A percentile compares a stretch with the other conserved stretches of the same genome.
phyloP scores from a whole-genome alignment of 2,888 invertebrate genomes.

The Junonia oenone region DNA sequence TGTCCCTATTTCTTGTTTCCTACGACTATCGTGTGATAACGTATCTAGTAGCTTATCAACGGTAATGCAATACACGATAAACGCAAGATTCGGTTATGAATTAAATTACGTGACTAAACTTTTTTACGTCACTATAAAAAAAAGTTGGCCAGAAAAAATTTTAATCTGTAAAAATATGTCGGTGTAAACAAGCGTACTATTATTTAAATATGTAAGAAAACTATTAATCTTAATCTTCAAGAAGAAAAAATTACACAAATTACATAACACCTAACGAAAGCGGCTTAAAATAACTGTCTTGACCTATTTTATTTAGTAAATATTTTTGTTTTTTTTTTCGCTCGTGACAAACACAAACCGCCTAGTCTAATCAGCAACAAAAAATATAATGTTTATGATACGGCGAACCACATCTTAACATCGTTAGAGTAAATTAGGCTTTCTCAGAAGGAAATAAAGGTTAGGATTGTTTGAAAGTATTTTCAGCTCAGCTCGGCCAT shows the following conservation, averaged over 20 bases:
- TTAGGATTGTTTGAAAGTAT: constrained; percentile 12
- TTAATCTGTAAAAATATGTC: neutral
- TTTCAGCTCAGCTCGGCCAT: constrained; percentile 55
- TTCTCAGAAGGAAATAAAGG: constrained; percentile 8
- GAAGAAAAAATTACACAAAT: neutral
- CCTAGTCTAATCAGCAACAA: constrained; percentile 27
- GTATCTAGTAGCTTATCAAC: constrained; percentile 67
- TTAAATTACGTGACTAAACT: constrained; percentile 11
- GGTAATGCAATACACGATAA: constrained; percentile 53
- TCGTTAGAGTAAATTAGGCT: neutral
- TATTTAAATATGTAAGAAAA: neutral
- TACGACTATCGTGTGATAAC: constrained; percentile 63
- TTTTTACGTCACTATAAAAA: constrained; percentile 12
- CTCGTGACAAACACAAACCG: constrained; percentile 40
- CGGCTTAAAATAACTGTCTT: constrained; percentile 4
- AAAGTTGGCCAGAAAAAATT: no score
- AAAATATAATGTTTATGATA: constrained; percentile 32
- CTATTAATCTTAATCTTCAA: neutral
- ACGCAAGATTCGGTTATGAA: constrained; percentile 31
- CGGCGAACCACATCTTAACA: constrained; percentile 7
- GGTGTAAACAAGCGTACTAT: no score
- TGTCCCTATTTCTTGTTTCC: constrained; percentile 75
- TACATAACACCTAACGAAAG: neutral
- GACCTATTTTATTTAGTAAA: constrained; percentile 21
- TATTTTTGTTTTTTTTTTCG: constrained; percentile 38